These are phyloP conservation scores for Notodonta dromedarius DNA, from an alignment of 2,888 invertebrate species.

Conservation along the genomic window DNA sequence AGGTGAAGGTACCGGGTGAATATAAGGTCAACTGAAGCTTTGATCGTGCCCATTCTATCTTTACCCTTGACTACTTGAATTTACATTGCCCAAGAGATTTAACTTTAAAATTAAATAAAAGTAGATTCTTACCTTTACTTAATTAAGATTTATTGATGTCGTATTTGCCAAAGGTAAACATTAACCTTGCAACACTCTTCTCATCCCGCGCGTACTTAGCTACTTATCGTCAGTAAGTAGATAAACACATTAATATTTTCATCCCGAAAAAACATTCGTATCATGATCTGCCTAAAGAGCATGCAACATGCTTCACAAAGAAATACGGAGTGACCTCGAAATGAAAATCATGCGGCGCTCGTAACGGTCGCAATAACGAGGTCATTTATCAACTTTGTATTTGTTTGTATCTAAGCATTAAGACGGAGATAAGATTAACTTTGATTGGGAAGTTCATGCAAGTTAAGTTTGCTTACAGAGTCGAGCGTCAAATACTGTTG, in stretches of 20 bases:
- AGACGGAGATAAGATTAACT: conserved; percentile 21
- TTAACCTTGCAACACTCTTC: conserved; percentile 21
- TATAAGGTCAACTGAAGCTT: conserved; percentile 53
- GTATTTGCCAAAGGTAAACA: conserved; percentile 8
- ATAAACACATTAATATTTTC: conserved; percentile 5
- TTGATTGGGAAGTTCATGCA: background rate
- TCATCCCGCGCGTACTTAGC: conserved; percentile 2
- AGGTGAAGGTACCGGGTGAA: conserved; percentile 55
- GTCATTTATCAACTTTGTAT: conserved; percentile 79
- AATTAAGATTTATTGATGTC: conserved; percentile 57
- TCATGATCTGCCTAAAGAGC: conserved; percentile 64
- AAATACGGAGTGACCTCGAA: conserved; percentile 74
- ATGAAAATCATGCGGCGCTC: conserved; percentile 78
- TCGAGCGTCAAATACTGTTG: background rate
- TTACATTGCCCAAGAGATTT: conserved; percentile 43
- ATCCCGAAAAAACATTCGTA: conserved; percentile 49
- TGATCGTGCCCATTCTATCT: conserved; percentile 46
- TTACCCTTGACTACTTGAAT: conserved; percentile 57
- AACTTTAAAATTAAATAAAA: conserved; percentile 42
- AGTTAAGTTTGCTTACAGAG: too few relatives aligned
- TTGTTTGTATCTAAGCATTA: conserved; percentile 74
- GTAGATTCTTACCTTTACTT: conserved; percentile 34
- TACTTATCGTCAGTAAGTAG: background rate
- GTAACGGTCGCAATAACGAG: conserved; percentile 82
- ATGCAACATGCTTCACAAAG: conserved; percentile 73